A percentile compares a stretch with the other conserved stretches of the same genome.
These are phyloP conservation scores for Archaeoteleia sp. DNA, from an alignment of 2,888 invertebrate genomes.

Conservation along the genomic window DNA sequence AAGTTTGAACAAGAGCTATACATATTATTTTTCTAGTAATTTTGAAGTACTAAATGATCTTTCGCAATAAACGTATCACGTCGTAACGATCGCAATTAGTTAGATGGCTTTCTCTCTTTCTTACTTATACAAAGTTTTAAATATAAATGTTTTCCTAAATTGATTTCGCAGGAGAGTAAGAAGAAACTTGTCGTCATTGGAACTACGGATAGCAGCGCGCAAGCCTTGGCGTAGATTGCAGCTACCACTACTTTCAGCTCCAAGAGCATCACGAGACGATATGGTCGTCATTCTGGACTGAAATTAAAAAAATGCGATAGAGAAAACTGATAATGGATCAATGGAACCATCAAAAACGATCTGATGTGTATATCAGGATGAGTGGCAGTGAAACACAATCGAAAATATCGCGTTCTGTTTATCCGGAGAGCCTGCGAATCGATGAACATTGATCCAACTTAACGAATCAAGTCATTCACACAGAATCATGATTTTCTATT, in stretches of 20 bases:
- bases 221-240: conserved; percentile 86
- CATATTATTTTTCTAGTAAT: too few relatives aligned
- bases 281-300: conserved; percentile 76
- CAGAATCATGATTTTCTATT: conserved; percentile 73
- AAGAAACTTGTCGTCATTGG: conserved; percentile 85
- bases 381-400: conserved; percentile 26
- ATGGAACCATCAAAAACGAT: conserved; percentile 28
- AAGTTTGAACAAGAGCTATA: too few relatives aligned
- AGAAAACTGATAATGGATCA: conserved; percentile 48
- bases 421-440: conserved; percentile 24
- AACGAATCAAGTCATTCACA: conserved; percentile 68
- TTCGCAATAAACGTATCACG: too few relatives aligned
- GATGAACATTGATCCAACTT: conserved; percentile 39
- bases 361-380: conserved; percentile 47
- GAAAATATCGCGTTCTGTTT: conserved; percentile 27
- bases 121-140: too few relatives aligned
- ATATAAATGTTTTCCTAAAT: conserved; percentile 7
- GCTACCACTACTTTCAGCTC: conserved; percentile 63
- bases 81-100: too few relatives aligned
- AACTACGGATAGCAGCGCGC: conserved; percentile 88
- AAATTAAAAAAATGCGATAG: conserved; percentile 58
- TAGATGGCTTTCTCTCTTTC: too few relatives aligned
- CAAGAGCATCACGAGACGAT: conserved; percentile 72
- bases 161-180: conserved; percentile 83
- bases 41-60: too few relatives aligned